Evolutionary conservation across 2,113 vertebrate genomes (phyloP).

Genomic region (Urocynchramus pylzowi): DNA sequence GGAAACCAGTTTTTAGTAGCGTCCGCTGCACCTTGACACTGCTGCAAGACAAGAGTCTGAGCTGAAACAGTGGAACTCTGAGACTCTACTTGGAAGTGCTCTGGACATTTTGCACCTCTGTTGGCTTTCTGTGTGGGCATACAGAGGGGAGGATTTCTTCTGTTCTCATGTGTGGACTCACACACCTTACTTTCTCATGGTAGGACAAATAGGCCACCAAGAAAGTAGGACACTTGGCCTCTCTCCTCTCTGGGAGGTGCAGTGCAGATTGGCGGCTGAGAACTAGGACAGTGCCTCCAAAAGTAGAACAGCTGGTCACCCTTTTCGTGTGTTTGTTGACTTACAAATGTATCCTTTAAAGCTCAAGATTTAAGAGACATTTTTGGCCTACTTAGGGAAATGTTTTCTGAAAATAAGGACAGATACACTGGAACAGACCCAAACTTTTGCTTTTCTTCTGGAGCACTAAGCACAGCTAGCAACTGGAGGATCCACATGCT

Average conservation of each 20-base stretch:
- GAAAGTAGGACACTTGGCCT: constrained; percentile 52
- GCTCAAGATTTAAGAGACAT: not conserved
- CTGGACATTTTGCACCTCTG: not conserved
- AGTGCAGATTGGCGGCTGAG: constrained; percentile 25
- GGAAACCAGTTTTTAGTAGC: constrained; percentile 16
- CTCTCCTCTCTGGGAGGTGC: constrained; percentile 15
- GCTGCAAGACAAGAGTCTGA: not conserved
- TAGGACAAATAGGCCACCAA: constrained; percentile 30
- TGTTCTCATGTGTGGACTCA: not conserved
- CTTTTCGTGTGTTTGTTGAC: not conserved
- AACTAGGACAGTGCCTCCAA: constrained; percentile 42
- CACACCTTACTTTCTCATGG: constrained; percentile 8
- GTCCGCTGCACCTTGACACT: not conserved
- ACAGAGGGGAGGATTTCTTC: not conserved
- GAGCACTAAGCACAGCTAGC: not conserved
- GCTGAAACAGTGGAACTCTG: not conserved
- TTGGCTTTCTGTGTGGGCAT: not conserved
- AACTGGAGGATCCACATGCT: not conserved
- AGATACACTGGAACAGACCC: not conserved
- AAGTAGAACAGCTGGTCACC: constrained; percentile 59
- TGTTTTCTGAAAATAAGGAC: constrained; percentile 18
- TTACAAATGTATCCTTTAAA: constrained; percentile 42
- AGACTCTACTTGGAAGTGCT: not conserved
- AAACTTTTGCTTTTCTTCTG: not conserved
- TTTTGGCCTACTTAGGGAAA: constrained; percentile 53